Base-by-base conservation (phyloP, 2,888 invertebrate species). In the Meghimatium bilineatum region DNA sequence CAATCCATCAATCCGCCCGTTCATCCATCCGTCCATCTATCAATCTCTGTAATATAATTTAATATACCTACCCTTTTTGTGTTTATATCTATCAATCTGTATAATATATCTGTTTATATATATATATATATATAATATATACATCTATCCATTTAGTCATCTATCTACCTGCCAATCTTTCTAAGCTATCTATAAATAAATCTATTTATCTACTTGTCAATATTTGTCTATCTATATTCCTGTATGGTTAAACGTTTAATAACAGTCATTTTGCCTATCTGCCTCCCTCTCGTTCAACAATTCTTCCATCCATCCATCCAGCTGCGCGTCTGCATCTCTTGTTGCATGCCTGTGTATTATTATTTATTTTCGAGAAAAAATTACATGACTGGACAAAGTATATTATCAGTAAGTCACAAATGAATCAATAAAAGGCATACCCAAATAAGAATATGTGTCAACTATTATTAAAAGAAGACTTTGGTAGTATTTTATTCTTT, bases 201-300 rank as follows among this genome's bases (percentile, higher is more conserved):
- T 56, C 56, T 56, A 56, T 56, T 23, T 56, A 56, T 56, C 56
- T 56, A 56, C 23, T 23, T 56, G 23, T 56, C 56, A 23, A 56
- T 56, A 56, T 56, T 23, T 56, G 23, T 56, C 56, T 56, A 56
- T 56, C 56, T 56, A 56, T 56, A 14, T 17, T 20, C 23, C 56
- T 56, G 23, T 56, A 14, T 56, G 23, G 5, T 23, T 56, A 49
- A 12, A 8, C 17, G 17, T 49, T 49, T 49, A 49, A 12, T 49
- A 26, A 66, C 49, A 26, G 1, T 49, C 38, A 14, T 1, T 49
- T 32, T 52, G 3, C 52, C 80, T 69, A 12, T 52, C 56, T 52
- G 38, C 34, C 80, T 71, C 69, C 71, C 69, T 80, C 69, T 80
- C 80, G 49, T 32, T 80, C 80, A 71, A 38, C 71, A 52, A 52